Base-by-base conservation (phyloP, 1,140 invertebrate species). In the Zelostemma sp. region DNA sequence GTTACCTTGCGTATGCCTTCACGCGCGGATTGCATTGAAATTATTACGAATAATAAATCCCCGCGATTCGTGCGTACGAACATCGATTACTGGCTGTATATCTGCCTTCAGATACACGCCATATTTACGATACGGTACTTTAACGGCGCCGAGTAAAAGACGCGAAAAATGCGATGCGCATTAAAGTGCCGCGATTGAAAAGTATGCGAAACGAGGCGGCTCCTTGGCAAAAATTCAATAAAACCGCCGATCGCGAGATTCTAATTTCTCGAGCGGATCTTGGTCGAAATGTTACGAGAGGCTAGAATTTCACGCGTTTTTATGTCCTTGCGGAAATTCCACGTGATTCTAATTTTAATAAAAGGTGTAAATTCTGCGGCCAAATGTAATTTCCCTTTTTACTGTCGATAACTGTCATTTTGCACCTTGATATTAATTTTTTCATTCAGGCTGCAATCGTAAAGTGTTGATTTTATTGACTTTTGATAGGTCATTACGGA, bases 41-140 rank as follows among this genome's bases (percentile, higher is more conserved):
- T 56, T 56, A 56, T 56, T 45, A 56, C 53, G 53, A 45, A 56
- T 56, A 56, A 56, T n/a, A n/a, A n/a, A 56, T 46, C 35, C 18
- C 45, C 25, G 19, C 28, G 21, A 33, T 55, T 45, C 40, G 31
- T 47, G 45, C n/a, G 45, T 47, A n/a, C 18, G 18, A 19, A 21
- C 45, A 18, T 47, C 45, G 45, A 46, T 56, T 56, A 31, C 53
- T 6, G 8, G 11, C 25, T 31, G 21, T 56, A 56, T 9, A 21
- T 25, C 18, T 14, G 40, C 45, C n/a, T 15, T 47, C 45, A 19
- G 45, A 47, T 47, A n/a, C 4, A 1, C 17, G 17, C 9, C 3
- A 25, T 47, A 47, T 47, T 47, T 47, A 47, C 45, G 45, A 25
- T 21, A 21, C 18, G 17, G 18, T 47, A 47, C 17, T 47, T 47